A percentile compares a stretch with the other conserved stretches of the same genome.
These are phyloP conservation scores for Branchellion lobata DNA, from an alignment of 2,888 invertebrate genomes.

Conservation along the genomic window DNA sequence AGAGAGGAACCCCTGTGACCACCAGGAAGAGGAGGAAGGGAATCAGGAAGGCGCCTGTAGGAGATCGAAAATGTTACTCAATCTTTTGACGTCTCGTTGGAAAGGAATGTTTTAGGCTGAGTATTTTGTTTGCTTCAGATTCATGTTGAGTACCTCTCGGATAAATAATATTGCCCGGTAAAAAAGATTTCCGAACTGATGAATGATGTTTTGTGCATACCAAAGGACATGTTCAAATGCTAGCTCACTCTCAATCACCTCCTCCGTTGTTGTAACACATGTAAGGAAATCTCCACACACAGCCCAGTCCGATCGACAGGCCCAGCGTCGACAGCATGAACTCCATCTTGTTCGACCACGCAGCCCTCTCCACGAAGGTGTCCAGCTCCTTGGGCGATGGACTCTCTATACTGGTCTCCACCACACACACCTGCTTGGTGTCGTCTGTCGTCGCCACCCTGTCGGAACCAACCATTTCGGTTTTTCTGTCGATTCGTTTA, in stretches of 20 bases:
- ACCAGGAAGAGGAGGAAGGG: slow-evolving; percentile 47
- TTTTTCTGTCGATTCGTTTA: too few relatives aligned
- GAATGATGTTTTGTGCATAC: too few relatives aligned
- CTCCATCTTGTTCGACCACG: slow-evolving; percentile 44
- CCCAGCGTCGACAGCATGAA: slow-evolving; percentile 45
- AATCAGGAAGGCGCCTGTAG: slow-evolving; percentile 49
- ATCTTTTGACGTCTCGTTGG: too few relatives aligned
- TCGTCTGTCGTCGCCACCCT: too few relatives aligned
- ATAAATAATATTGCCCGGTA: too few relatives aligned
- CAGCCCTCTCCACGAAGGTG: slow-evolving; percentile 21
- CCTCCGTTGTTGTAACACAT: slow-evolving; percentile 44
- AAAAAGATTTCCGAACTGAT: background rate
- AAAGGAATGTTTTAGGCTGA: too few relatives aligned
- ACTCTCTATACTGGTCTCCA: background rate
- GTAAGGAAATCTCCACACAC: slow-evolving; percentile 47
- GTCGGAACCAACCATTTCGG: too few relatives aligned
- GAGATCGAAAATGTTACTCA: too few relatives aligned
- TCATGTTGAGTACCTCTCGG: too few relatives aligned
- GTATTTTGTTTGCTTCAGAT: background rate
- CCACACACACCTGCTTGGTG: background rate
- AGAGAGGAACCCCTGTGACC: slow-evolving; percentile 47
- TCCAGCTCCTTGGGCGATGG: background rate
- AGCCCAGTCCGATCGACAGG: slow-evolving; percentile 41
- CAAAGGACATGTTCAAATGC: too few relatives aligned
- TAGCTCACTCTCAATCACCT: too few relatives aligned